These are phyloP conservation scores for Bombycilla garrulus DNA, from an alignment of 2,113 vertebrate species.

Conservation along the genomic window DNA sequence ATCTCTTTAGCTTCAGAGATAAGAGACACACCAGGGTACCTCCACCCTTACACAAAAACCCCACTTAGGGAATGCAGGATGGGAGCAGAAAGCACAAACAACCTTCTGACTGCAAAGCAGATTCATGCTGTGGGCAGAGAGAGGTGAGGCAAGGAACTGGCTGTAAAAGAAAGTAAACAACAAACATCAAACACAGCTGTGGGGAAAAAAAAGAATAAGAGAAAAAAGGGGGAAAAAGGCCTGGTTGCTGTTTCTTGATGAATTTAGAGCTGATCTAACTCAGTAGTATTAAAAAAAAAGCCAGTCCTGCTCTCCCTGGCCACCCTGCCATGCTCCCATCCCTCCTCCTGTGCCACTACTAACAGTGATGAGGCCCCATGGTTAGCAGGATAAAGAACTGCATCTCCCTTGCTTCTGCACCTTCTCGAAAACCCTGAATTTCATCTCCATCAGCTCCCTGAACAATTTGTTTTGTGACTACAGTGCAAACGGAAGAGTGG, in stretches of 20 bases:
- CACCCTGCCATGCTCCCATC: not conserved
- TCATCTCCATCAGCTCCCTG: not conserved
- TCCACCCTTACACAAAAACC: not conserved
- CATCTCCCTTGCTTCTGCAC: not conserved
- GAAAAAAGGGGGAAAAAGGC: not conserved
- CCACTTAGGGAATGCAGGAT: not conserved
- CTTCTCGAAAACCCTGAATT: not conserved
- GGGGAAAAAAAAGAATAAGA: rapidly evolving
- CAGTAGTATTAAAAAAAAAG: not conserved
- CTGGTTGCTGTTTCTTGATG: not conserved
- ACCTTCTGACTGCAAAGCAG: not conserved
- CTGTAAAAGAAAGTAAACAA: not conserved
- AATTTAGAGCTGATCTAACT: not conserved
- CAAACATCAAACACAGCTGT: not conserved
- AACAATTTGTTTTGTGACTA: not conserved
- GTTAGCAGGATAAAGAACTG: not conserved
- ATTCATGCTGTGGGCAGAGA: not conserved
- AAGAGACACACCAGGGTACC: not conserved
- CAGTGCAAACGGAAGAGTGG: not conserved
- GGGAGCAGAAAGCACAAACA: not conserved
- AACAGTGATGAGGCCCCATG: not conserved
- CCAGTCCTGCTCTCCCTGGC: not conserved
- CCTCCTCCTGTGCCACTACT: not conserved
- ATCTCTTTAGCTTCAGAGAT: not conserved
- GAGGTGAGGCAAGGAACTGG: not conserved